Evolutionary conservation across 2,888 invertebrate genomes (phyloP), one percentile per base, ranked within the genome.

Genomic region (Amiota minor): DNA sequence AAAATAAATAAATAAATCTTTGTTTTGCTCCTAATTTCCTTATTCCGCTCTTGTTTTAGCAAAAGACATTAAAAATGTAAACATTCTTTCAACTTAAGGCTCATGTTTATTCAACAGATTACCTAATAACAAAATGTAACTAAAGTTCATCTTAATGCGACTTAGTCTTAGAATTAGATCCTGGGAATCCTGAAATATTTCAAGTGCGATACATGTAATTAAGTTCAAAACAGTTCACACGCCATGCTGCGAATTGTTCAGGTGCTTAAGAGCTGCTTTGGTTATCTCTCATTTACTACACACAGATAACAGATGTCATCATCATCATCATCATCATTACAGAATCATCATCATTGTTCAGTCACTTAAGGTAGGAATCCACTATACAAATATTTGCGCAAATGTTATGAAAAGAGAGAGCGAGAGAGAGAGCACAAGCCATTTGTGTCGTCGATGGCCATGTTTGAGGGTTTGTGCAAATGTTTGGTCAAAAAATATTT

Each of bases 271-370:
- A 6, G 6, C 6, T 35, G 2, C 35, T 35, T 35, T 35, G 35
- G 35, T 35, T 62, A 64, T 20, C 69, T 18, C 72, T 55, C 45
- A 53, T 46, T 70, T 72, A 74, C 59, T 16, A 56, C 78, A 77
- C 74, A 45, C n/a, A 53, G 23, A n/a, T 35, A 45, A 71, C 80
- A 78, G 81, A 85, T 83, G 83, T 83, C 86, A 81, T 82, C 86
- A n/a, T 12, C 23, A 85, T 85, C 35, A 35, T 8, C 2, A 35
- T 35, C 35, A 35, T 35, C 6, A 35, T 35, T 6, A 35, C 35
- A 35, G 2, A 3, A 35, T 35, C 35, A 35, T 35, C 35, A 35
- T 35, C 35, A 35, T 35, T 35, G 35, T 35, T 35, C 3, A 6
- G 6, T 35, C 35, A 35, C 4, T 35, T 35, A n/a, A n/a, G n/a